These are phyloP conservation scores for Ammodramus savannarum DNA, from an alignment of 2,113 vertebrate genomes.

Conservation along the genomic window DNA sequence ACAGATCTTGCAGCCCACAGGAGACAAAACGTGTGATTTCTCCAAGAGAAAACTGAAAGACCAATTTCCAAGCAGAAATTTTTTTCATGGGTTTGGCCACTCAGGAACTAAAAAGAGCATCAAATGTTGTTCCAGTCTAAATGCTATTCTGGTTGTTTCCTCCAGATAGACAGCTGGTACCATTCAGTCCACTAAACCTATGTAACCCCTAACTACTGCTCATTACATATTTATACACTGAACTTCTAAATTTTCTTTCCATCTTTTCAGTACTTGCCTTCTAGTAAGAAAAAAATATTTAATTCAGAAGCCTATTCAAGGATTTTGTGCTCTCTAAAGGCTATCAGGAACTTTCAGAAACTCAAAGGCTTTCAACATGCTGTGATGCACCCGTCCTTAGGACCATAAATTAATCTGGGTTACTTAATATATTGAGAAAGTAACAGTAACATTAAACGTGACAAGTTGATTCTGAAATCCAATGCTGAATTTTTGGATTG, in stretches of 20 bases:
- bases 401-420: not conserved
- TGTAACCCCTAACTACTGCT: not conserved
- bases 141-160: not conserved
- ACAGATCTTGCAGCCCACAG: not conserved
- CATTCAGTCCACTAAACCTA: not conserved
- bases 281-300: not conserved
- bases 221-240: not conserved
- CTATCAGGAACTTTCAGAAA: not conserved
- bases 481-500: not conserved
- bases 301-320: not conserved
- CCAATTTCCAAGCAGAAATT: not conserved
- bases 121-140: not conserved
- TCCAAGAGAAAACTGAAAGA: not conserved
- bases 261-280: not conserved
- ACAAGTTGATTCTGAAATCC: not conserved
- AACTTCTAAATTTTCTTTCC: not conserved
- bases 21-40: not conserved
- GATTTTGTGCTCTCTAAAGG: accelerated
- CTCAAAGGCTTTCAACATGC: not conserved
- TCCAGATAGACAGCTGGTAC: not conserved
- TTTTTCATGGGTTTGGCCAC: not conserved
- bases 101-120: not conserved
- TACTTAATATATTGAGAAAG: not conserved
- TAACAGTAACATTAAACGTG: not conserved
- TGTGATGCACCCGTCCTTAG: not conserved